Base-by-base conservation (phyloP, 1,140 invertebrate genomes). In the Drosophila pandora region DNA sequence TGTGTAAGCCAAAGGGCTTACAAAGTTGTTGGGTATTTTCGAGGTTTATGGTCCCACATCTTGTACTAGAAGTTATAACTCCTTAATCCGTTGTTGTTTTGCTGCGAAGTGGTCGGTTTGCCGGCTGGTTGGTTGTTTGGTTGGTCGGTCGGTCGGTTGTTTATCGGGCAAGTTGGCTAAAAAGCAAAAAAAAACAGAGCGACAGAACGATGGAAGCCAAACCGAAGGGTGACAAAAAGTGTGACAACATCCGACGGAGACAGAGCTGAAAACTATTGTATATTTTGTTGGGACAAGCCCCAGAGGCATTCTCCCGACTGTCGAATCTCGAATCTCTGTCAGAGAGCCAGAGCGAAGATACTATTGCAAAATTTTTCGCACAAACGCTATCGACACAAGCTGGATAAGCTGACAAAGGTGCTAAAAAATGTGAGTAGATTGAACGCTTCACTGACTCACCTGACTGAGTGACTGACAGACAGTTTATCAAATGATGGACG, bases 371-470 rank as follows among this genome's bases (percentile, higher is more conserved):
- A 69, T 57, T 56, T 56, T 56, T 69, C 50, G 67, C 67, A 69
- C 65, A 68, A 74, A 65, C 60, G 48, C 58, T 65, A 74, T 75
- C 74, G 72, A 75, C 72, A 74, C 60, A 45, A 69, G 52, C 50
- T 69, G 64, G 63, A 69, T 69, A 57, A 69, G 67, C 67, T 65
- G 69, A 53, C 61, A 65, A 65, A 75, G 61, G 70, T 76, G 73
- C 62, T 75, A 76, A 75, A 75, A 67, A 76, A 67, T 75, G 55
- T 53, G 73, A 75, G 61, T 60, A 67, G 71, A 69, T 60, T 75
- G 49, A 65, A 59, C 70, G 70, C 60, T 48, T 69, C 32, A 69
- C 30, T 55, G 67, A 57, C 63, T 69, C 32, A 69, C 50, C 65
- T 69, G 65, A 45, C 65, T 48, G 53, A 67, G 39, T 56, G 71